Evolutionary conservation across 2,113 vertebrate genomes (phyloP).

Genomic region (Telmatochromis sp.): DNA sequence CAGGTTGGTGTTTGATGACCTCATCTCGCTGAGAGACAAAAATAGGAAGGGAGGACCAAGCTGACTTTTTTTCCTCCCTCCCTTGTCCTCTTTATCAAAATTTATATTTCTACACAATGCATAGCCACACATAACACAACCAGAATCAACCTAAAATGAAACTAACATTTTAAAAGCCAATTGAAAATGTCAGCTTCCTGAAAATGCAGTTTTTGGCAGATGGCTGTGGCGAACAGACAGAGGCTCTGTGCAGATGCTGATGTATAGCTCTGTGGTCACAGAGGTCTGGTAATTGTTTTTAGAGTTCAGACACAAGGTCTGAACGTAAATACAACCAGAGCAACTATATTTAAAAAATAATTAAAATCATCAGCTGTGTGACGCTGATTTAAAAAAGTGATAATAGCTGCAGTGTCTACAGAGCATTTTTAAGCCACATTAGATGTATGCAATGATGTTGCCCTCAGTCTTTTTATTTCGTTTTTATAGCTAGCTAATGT

Average conservation of each 20-base stretch:
- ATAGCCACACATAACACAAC: neutral
- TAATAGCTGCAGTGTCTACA: neutral
- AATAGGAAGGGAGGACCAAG: constrained; percentile 22
- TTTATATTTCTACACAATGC: neutral
- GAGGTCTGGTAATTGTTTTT: neutral
- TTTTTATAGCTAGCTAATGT: neutral
- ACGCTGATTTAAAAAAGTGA: neutral
- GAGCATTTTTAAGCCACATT: neutral
- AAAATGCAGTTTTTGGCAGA: constrained; percentile 6
- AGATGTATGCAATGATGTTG: neutral
- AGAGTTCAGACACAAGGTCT: neutral
- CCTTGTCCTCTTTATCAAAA: constrained; percentile 4
- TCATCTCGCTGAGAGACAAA: constrained; percentile 50
- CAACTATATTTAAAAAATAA: neutral
- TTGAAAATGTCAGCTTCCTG: constrained; percentile 5
- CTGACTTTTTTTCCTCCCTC: constrained; percentile 4
- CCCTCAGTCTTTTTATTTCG: neutral
- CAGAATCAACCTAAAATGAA: constrained; percentile 14
- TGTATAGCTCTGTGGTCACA: neutral
- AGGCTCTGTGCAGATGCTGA: neutral
- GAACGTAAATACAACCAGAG: neutral
- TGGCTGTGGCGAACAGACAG: constrained; percentile 1
- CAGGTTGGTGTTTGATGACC: constrained; percentile 60
- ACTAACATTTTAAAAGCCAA: neutral
- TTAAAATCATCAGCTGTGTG: neutral